Base-by-base conservation (phyloP, 2,888 invertebrate species). In the Carpatolechia fugitivella region DNA sequence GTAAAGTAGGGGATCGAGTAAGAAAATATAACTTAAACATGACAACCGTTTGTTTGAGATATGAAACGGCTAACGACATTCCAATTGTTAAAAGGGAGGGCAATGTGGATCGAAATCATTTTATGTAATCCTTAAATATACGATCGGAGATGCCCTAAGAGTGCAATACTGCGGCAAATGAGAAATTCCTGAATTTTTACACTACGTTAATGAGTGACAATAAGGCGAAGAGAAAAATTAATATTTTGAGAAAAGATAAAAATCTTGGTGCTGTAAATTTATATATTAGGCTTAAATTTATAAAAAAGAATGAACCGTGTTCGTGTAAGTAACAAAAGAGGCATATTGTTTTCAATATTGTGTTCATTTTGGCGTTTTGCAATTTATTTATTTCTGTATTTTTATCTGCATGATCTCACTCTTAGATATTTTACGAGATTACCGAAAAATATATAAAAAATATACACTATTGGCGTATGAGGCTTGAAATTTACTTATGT, bases 251-350 rank as follows among this genome's bases (percentile, higher is more conserved):
- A 85, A 87, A 87, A 83, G 85, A 85, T 81, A 83, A 85, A 89
- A 87, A 88, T 85, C 87, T 90, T 90, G 90, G 90, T 90, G 90
- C 90, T 90, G 90, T 87, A 88, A 90, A 90, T 86, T 89, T 82
- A 89, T 90, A 89, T 89, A 90, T 89, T 90, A 89, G 89, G 89
- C 88, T 89, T 90, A 89, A 90, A 88, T 85, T 82, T 80, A 85
- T 84, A 82, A 75, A 81, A 80, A 82, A 78, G n/a, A 76, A 68
- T 31, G 78, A 85, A 83, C 77, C 73, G 80, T 87, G 87, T 89
- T 89, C 86, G 85, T 82, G 74, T 87, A 86, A 82, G 88, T 81
- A 86, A 86, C 85, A 77, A 80, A 85, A 84, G 89, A 89, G 90
- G 88, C 90, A 84, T 88, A 86, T 86, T 85, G 72, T 80, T 87